Evolutionary conservation across 2,113 vertebrate species (phyloP).

Genomic region (Otis tarda): DNA sequence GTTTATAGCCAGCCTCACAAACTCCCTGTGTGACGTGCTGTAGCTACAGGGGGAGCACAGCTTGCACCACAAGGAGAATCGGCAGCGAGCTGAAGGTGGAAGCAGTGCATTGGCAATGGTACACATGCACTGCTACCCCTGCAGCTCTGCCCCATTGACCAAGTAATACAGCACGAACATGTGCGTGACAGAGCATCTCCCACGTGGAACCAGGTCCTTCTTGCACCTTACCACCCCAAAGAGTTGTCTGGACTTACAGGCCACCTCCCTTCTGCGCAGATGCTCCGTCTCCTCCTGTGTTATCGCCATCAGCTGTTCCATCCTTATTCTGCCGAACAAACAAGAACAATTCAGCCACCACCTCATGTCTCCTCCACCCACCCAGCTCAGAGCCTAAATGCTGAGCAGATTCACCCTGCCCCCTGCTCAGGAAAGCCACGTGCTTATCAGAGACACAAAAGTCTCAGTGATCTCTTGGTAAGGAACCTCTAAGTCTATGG

Average conservation of each 20-base stretch:
- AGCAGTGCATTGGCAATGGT: background rate
- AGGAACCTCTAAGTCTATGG: background rate
- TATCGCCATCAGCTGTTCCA: constrained; percentile 92
- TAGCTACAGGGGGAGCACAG: background rate
- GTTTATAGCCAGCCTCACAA: background rate
- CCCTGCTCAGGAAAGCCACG: background rate
- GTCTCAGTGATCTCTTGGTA: background rate
- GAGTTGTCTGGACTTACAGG: constrained; percentile 75
- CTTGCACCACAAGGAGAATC: background rate
- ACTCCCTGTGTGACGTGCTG: background rate
- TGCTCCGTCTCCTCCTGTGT: constrained; percentile 92
- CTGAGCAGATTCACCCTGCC: background rate
- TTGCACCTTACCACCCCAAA: background rate
- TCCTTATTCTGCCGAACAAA: constrained; percentile 81
- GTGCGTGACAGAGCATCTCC: background rate
- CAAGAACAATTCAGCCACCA: background rate
- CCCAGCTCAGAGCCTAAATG: background rate
- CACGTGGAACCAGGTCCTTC: accelerated
- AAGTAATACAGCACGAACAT: no score
- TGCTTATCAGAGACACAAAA: background rate
- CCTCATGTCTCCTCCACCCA: background rate
- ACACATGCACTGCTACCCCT: background rate
- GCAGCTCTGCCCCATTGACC: background rate
- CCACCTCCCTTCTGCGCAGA: constrained; percentile 88
- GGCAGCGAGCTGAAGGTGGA: background rate